phyloP scores from a whole-genome alignment of 2,888 invertebrate genomes.

The Nasonovia ribisnigri region DNA sequence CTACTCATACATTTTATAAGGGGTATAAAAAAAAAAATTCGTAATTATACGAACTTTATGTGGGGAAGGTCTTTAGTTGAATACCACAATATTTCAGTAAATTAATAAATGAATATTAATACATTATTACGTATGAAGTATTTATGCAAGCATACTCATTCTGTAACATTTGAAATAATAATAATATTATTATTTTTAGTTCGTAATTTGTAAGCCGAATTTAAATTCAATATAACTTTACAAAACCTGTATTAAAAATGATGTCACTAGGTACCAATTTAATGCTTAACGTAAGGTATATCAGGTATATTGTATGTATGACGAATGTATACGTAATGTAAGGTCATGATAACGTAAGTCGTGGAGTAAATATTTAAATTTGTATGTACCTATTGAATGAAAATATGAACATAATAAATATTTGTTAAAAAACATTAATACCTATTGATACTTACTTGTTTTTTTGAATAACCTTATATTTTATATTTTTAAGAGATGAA shows the following conservation, averaged over 20 bases:
- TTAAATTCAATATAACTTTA: not conserved
- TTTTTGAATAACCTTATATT: no score
- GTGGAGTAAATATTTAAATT: not conserved
- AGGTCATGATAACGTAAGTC: not conserved
- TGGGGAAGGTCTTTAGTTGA: not conserved
- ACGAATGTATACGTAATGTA: not conserved
- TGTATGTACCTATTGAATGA: not conserved
- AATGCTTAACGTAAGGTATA: not conserved
- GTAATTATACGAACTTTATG: not conserved
- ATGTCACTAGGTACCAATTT: not conserved
- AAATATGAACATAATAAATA: not conserved
- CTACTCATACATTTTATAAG: not conserved
- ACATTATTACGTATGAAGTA: not conserved
- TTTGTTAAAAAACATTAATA: not conserved
- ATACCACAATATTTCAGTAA: not conserved
- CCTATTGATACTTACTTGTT: not conserved
- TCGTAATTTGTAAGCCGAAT: not conserved
- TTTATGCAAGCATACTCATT: not conserved
- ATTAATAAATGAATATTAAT: not conserved
- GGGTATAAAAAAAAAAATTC: not conserved
- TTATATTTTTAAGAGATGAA: no score
- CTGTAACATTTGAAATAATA: not conserved
- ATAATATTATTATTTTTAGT: not conserved
- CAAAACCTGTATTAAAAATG: not conserved
- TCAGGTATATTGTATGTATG: not conserved